Evolutionary conservation across 2,888 invertebrate genomes (phyloP).

Genomic region (Acanthacorydalis orientalis): DNA sequence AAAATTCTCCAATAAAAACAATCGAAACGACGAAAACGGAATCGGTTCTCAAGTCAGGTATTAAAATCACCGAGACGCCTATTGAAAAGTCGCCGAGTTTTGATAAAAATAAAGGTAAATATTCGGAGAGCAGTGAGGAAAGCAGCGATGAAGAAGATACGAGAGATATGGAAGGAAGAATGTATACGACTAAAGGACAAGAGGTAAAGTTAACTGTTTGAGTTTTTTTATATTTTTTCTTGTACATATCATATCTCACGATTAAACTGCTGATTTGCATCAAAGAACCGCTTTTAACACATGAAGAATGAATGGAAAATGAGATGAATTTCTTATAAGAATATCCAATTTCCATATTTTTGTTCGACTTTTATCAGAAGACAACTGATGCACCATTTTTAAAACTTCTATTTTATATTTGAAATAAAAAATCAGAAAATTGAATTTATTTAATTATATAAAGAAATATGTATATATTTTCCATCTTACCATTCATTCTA

Average conservation of each 20-base stretch:
- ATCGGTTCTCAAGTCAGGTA: not conserved
- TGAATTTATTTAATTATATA: too few relatives aligned
- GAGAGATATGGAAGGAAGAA: conserved; percentile 63
- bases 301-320: too few relatives aligned
- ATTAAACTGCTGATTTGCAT: too few relatives aligned
- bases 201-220: conserved; percentile 36
- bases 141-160: conserved; percentile 56
- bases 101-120: conserved; percentile 31
- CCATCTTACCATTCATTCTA: too few relatives aligned
- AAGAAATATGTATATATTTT: too few relatives aligned
- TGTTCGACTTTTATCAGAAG: too few relatives aligned
- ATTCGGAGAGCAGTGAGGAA: conserved; percentile 32
- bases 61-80: conserved; percentile 2
- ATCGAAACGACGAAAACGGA: not conserved
- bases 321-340: too few relatives aligned
- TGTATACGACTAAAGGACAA: conserved; percentile 55
- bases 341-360: too few relatives aligned
- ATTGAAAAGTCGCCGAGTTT: conserved; percentile 7
- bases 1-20: conserved; percentile 3
- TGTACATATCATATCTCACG: not conserved
- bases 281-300: too few relatives aligned
- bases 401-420: too few relatives aligned
- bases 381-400: too few relatives aligned
- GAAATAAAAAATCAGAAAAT: too few relatives aligned
- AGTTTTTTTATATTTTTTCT: not conserved